Conservation (phyloP, 2,888 invertebrate species). For the Pterobdella sp. region DNA sequence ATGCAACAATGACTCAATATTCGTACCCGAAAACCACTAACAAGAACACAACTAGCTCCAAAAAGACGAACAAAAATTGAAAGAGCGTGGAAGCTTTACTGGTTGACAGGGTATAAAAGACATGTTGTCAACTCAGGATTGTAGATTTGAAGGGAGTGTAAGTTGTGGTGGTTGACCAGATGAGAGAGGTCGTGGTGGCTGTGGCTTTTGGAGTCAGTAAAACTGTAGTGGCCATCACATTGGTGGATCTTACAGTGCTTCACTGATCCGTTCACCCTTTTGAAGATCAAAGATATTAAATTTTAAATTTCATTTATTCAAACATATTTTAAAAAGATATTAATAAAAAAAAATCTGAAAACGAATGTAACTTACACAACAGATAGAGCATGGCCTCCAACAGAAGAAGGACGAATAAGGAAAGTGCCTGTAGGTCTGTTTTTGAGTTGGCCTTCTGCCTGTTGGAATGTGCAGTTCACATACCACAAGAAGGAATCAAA, state of each 20-base stretch:
- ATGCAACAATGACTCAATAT: neutral
- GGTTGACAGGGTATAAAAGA: conserved; percentile 6
- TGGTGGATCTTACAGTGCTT: conserved; percentile 12
- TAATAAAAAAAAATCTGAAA: neutral
- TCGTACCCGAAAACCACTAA: neutral
- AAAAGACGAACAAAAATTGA: no score
- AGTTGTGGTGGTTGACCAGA: neutral
- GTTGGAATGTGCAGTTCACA: conserved; percentile 65
- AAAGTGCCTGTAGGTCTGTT: conserved; percentile 83
- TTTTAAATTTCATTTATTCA: neutral
- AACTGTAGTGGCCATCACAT: neutral
- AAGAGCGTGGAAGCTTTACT: neutral
- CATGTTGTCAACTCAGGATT: neutral
- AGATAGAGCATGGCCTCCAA: conserved; percentile 75
- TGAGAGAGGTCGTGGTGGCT: neutral
- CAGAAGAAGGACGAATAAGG: conserved; percentile 65
- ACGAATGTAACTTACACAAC: conserved; percentile 59
- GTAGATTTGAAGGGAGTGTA: neutral
- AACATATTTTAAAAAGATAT: neutral
- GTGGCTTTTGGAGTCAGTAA: neutral
- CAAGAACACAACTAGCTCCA: no score
- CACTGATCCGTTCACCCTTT: neutral
- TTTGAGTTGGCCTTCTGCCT: conserved; percentile 67
- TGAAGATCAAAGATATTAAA: neutral
- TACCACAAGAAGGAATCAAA: conserved; percentile 52